These are phyloP conservation scores for Anagrus nilaparvatae DNA, from an alignment of 1,140 invertebrate genomes.

Conservation along the genomic window DNA sequence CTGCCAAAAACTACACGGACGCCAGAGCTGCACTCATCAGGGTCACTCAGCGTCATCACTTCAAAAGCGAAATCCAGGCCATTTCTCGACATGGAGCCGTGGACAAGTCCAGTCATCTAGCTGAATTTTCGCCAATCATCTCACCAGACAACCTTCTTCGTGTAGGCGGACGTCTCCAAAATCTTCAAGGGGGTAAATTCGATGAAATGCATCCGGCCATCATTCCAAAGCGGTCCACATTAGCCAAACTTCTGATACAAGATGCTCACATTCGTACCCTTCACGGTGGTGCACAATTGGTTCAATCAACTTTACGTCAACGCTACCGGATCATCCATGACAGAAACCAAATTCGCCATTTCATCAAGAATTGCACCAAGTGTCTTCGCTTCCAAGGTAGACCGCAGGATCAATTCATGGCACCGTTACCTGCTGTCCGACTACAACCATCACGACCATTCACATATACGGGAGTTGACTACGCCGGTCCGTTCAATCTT, in stretches of 20 bases:
- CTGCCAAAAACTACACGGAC: not conserved
- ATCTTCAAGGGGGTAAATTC: not conserved
- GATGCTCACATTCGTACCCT: conserved; percentile 2
- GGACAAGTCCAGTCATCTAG: not conserved
- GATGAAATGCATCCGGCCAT: conserved; percentile 1
- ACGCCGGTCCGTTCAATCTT: conserved; percentile 17
- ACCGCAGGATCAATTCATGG: conserved; percentile 13
- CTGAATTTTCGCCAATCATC: conserved; percentile 1
- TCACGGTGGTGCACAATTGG: conserved; percentile 9
- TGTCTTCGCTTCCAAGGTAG: conserved; percentile 2
- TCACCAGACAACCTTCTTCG: not conserved
- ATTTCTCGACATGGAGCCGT: not conserved
- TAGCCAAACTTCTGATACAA: not conserved
- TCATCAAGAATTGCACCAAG: not conserved
- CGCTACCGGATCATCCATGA: conserved; percentile 4
- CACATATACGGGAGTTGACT: conserved; percentile 13
- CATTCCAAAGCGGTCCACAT: not conserved
- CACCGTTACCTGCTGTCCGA: conserved; percentile 11
- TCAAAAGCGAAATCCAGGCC: not conserved
- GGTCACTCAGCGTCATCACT: not conserved
- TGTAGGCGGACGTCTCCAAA: conserved; percentile 5
- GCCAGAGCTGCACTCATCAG: not conserved
- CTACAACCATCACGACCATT: conserved; percentile 14
- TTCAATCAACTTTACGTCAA: not conserved
- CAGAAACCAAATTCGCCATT: not conserved